A percentile compares a stretch with the other conserved stretches of the same genome.
Conservation (phyloP, 2,797 vertebrate genomes). For the Pagetopsis macropterus region DNA sequence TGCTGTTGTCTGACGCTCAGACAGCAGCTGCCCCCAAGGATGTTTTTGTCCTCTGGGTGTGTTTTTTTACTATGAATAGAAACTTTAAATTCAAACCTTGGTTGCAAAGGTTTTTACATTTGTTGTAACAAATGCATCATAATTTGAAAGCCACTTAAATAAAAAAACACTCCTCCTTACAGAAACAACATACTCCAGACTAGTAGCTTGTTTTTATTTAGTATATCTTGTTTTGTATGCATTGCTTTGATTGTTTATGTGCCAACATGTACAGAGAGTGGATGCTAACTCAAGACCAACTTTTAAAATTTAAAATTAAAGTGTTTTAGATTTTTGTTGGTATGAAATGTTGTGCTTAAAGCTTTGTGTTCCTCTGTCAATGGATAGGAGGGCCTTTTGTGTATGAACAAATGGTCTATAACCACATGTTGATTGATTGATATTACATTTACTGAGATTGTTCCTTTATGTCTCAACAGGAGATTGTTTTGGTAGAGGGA, state of each 20-base stretch:
- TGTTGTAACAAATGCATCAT: not conserved
- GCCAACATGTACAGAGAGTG: no score
- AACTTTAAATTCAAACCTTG: conserved; percentile 15
- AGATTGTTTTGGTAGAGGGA: conserved; percentile 83
- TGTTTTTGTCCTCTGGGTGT: conserved; percentile 71
- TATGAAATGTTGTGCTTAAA: no score
- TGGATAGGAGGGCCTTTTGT: no score
- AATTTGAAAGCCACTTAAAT: not conserved
- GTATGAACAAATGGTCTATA: no score
- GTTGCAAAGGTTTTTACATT: not conserved
- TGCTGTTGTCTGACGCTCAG: conserved; percentile 54
- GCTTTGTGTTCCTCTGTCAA: no score
- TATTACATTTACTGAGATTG: not conserved
- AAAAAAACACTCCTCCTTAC: not conserved
- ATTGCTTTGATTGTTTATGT: not conserved
- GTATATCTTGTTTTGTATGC: not conserved
- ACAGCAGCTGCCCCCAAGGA: conserved; percentile 45
- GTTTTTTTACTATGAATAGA: conserved; percentile 50
- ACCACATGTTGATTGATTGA: not conserved
- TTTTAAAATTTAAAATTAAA: no score
- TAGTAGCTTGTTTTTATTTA: not conserved
- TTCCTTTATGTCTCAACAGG: conserved; percentile 69
- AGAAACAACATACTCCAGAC: no score
- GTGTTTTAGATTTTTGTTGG: no score
- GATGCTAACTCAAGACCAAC: no score